Base-by-base conservation (phyloP, 1,140 invertebrate genomes). In the Micrasema minimum region DNA sequence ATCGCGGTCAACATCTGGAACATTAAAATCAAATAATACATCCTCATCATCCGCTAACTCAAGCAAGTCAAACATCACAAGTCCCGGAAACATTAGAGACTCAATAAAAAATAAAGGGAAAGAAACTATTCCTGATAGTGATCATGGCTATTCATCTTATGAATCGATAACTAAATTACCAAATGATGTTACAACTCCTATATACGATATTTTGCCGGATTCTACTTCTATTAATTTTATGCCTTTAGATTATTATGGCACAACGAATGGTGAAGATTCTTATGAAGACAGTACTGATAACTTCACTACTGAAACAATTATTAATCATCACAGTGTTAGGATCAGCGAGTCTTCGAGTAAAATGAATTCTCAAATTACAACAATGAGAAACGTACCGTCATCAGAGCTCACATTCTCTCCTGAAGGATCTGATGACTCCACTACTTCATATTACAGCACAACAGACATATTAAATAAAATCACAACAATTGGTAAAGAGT, bases 131-230 rank as follows among this genome's bases (percentile, higher is more conserved):
- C 50, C 35, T 5, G 48, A 69, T 43, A 66, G 51, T 35, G 57
- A 62, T 2, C 57, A 62, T 18, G 23, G 57, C 2, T 62, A 62
- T 23, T 45, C 66, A 26, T 14, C 50, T 46, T 74, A 57, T 35
- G 67, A 75, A 50, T 72, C 74, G 2, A 70, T 72, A 16, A 75
- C 71, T 12, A 75, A 72, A 48, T 53, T 70, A 31, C 74, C 66
- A 16, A 62, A 37, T 14, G 20, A 53, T 14, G 41, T 75, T 20
- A 72, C 74, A 22, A 75, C 74, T 35, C 66, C 71, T 5, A n/a
- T 53, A 20, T 67, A 75, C 51, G 71, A 70, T 37, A 61, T 22
- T 41, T 14, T 14, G 48, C 35, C 64, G 0, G 50, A 68, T 35
- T 45, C 41, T 31, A 68, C 65, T 14, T 65, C 69, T 14, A 20